Evolutionary conservation across 2,888 invertebrate species (phyloP).

Genomic region (Lymantria monacha): DNA sequence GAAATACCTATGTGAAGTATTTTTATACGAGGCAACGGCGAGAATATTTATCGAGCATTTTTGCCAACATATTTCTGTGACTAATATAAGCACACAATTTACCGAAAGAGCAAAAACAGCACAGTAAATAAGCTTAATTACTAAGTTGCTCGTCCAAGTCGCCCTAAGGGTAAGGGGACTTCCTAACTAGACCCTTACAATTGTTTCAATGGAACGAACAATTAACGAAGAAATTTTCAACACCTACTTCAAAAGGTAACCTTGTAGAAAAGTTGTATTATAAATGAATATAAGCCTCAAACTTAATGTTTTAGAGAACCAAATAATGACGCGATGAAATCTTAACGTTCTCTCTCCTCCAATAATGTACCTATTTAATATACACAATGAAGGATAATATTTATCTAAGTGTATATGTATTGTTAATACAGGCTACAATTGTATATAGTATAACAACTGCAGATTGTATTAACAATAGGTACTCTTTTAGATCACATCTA

Average conservation of each 20-base stretch:
- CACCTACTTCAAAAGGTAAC: conserved; percentile 54
- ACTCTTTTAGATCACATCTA: background rate
- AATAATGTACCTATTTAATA: background rate
- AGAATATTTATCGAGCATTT: conserved; percentile 4
- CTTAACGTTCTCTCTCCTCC: background rate
- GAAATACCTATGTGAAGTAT: conserved; percentile 5
- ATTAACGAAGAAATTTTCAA: conserved; percentile 68
- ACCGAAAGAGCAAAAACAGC: conserved; percentile 64
- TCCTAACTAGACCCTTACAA: conserved; percentile 66
- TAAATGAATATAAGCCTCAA: conserved; percentile 2
- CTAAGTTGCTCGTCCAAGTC: conserved; percentile 67
- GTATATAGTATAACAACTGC: too few relatives aligned
- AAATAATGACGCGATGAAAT: conserved; percentile 12
- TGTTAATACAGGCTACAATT: too few relatives aligned
- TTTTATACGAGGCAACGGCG: conserved; percentile 1
- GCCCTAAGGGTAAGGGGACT: conserved; percentile 56
- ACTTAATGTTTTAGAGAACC: conserved; percentile 18
- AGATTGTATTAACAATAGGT: too few relatives aligned
- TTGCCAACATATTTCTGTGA: conserved; percentile 25
- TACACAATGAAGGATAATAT: too few relatives aligned
- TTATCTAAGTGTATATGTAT: too few relatives aligned
- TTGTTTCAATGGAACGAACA: conserved; percentile 69
- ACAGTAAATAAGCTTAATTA: conserved; percentile 77
- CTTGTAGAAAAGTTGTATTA: conserved; percentile 3
- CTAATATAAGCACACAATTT: conserved; percentile 45